Evolutionary conservation across 1,140 invertebrate species (phyloP).

Genomic region (Drosophila erecta): DNA sequence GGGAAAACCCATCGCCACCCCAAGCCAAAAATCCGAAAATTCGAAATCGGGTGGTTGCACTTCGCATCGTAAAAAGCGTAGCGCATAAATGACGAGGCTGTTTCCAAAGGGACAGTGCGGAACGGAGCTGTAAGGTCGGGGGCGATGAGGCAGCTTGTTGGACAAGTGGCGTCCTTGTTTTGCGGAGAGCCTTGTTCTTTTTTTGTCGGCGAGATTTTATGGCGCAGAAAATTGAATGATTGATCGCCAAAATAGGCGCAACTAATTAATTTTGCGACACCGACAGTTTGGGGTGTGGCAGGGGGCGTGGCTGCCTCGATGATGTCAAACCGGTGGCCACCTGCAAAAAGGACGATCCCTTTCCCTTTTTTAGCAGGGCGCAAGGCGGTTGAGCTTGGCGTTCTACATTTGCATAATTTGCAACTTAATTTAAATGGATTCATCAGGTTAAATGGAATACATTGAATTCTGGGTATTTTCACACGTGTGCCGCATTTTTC

Average conservation of each 20-base stretch:
- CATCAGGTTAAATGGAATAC: conserved; percentile 17
- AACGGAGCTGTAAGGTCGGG: conserved; percentile 18
- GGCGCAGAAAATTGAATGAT: conserved; percentile 81
- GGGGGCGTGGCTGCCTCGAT: conserved; percentile 58
- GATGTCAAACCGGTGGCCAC: conserved; percentile 55
- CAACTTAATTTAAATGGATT: conserved; percentile 67
- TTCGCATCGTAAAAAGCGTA: conserved; percentile 61
- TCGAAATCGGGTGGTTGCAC: conserved; percentile 23
- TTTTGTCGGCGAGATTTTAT: conserved; percentile 62
- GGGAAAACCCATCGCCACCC: not conserved
- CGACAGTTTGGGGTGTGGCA: conserved; percentile 47
- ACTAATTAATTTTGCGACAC: conserved; percentile 69
- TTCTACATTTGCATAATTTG: conserved; percentile 73
- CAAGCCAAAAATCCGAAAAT: not conserved
- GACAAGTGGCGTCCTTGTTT: conserved; percentile 66
- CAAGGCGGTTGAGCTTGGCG: not conserved
- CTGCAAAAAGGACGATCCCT: conserved; percentile 46
- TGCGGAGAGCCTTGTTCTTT: conserved; percentile 31
- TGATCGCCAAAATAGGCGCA: conserved; percentile 78
- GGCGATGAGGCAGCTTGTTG: conserved; percentile 35
- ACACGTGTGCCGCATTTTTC: conserved; percentile 68
- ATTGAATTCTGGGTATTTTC: conserved; percentile 29
- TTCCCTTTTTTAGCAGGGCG: not conserved
- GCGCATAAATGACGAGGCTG: conserved; percentile 68
- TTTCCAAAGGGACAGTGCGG: conserved; percentile 32